Percentiles rank a stretch among this genome's conserved stretches.
Evolutionary conservation across 2,888 invertebrate species (phyloP).

Genomic region (Ischnura elegans): DNA sequence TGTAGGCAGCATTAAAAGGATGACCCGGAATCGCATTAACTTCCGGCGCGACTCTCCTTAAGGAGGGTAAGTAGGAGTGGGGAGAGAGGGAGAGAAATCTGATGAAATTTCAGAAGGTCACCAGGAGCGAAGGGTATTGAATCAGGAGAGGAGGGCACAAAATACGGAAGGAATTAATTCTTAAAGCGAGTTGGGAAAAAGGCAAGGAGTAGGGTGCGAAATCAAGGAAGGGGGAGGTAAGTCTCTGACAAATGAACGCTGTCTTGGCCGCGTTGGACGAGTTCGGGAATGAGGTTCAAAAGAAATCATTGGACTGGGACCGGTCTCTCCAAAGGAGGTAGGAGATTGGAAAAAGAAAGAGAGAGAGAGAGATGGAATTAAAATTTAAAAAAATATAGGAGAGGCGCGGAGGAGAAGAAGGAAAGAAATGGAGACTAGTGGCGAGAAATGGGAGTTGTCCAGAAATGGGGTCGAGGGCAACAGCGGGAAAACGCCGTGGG

Average conservation of each 20-base stretch:
- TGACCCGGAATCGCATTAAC: conserved; percentile 7
- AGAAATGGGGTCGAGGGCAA: neutral
- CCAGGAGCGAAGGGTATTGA: too few species aligned
- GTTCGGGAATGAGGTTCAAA: neutral
- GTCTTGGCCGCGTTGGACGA: neutral
- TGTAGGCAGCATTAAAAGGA: conserved; percentile 5
- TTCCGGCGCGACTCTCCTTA: neutral
- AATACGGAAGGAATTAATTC: neutral
- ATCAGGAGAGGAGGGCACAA: neutral
- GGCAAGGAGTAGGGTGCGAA: neutral
- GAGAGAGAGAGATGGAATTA: too few species aligned
- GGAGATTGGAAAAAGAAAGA: neutral
- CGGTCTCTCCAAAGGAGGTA: neutral
- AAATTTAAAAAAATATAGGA: too few species aligned
- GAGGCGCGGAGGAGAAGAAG: neutral
- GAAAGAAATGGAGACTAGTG: neutral
- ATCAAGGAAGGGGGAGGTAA: neutral
- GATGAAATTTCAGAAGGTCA: conserved; percentile 12
- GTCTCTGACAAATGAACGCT: conserved; percentile 9
- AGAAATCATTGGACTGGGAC: neutral
- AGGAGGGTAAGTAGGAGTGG: neutral
- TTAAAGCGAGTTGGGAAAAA: neutral
- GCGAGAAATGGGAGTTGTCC: neutral
- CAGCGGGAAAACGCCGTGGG: neutral
- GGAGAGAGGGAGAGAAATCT: neutral